Evolutionary conservation across 2,888 invertebrate species (phyloP).

Genomic region (Calameuta idolon): DNA sequence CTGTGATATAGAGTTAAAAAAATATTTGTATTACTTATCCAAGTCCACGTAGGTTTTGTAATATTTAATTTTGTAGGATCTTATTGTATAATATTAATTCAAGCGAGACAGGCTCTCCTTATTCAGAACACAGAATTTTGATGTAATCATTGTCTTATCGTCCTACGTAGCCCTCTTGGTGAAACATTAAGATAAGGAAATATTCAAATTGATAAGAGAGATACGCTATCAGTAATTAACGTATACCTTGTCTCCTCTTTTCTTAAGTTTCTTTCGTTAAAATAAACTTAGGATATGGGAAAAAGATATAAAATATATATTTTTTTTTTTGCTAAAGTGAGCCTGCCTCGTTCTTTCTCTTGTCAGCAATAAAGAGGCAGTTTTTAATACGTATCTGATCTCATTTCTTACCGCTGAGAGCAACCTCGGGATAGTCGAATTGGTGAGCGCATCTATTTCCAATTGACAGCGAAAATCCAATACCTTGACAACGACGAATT

Average conservation of each 20-base stretch:
- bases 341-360: not conserved
- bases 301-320: not conserved
- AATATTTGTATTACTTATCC: slow-evolving; percentile 11
- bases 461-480: slow-evolving; percentile 80
- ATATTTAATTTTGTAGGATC: not conserved
- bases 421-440: not conserved
- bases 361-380: not conserved
- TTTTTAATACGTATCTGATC: not conserved
- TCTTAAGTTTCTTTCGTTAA: not conserved
- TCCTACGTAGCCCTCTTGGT: not conserved
- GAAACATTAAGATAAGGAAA: not conserved
- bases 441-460: slow-evolving; percentile 41
- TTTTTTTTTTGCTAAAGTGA: not conserved
- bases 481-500: slow-evolving; percentile 87
- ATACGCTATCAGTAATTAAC: not conserved
- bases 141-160: not conserved
- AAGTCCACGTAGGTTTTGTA: not conserved
- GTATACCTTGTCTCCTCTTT: not conserved
- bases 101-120: not conserved
- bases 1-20: slow-evolving; percentile 59
- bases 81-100: not conserved
- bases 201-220: not conserved
- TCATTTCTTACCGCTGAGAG: slow-evolving; percentile 36
- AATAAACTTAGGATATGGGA: not conserved
- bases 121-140: not conserved